Evolutionary conservation across 2,113 vertebrate genomes (phyloP).

Genomic region (Phalacrocorax carbo): DNA sequence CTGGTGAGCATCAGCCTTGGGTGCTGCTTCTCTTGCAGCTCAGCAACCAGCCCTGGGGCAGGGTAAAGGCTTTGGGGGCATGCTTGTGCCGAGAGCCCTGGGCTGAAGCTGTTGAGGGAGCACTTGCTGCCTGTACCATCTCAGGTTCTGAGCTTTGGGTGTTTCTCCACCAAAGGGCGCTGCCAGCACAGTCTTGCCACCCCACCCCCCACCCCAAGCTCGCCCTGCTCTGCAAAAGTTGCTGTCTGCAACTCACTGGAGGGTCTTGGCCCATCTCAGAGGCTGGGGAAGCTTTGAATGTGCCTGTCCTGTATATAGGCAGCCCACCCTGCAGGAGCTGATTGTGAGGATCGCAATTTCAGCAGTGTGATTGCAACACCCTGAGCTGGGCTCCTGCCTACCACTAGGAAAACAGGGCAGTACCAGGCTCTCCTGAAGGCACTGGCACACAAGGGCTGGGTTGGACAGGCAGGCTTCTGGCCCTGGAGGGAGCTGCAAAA

Average conservation of each 20-base stretch:
- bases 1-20: not conserved
- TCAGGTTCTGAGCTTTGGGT: not conserved
- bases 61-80: not conserved
- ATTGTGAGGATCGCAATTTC: not conserved
- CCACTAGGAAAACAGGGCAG: not conserved
- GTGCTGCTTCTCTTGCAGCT: constrained; percentile 35
- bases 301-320: not conserved
- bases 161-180: not conserved
- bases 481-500: not conserved
- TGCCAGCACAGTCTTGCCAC: not conserved
- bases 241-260: not conserved
- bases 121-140: not conserved
- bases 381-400: not conserved
- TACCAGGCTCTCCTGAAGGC: not conserved
- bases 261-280: not conserved
- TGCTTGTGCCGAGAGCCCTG: not conserved
- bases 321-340: not conserved
- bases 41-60: not conserved
- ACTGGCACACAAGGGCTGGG: not conserved
- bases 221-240: not conserved
- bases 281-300: not conserved
- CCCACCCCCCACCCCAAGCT: not conserved
- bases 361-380: not conserved
- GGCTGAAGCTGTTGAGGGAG: not conserved
- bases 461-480: not conserved